phyloP scores from a whole-genome alignment of 2,113 vertebrate species.

The Danionella cerebrum region DNA sequence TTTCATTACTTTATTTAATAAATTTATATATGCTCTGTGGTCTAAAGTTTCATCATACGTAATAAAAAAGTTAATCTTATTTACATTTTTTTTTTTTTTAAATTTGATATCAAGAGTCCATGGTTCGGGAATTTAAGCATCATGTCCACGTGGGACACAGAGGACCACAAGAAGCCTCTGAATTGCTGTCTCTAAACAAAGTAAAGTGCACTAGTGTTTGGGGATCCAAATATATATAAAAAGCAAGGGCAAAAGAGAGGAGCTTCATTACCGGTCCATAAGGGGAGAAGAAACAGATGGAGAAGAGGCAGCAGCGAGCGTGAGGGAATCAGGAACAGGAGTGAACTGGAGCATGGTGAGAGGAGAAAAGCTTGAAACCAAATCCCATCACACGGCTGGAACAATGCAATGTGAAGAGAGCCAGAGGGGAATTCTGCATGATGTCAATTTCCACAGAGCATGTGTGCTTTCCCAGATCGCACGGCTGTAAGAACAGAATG shows the following conservation, averaged over 20 bases:
- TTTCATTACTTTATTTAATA: no score
- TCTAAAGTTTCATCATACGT: no score
- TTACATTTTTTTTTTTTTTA: no score
- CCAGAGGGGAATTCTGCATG: neutral
- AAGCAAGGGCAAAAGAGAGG: neutral
- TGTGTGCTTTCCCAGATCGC: neutral
- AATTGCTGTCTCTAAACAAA: no score
- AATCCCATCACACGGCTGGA: constrained; percentile 1
- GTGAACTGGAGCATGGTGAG: constrained; percentile 4
- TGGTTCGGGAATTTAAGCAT: no score
- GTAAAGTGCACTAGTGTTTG: neutral
- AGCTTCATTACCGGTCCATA: constrained; percentile 16
- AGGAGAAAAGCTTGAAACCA: constrained; percentile 5
- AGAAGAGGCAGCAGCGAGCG: constrained; percentile 3
- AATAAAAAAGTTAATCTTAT: no score
- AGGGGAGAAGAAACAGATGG: constrained; percentile 34
- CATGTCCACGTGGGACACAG: no score
- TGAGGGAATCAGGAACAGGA: constrained; percentile 6
- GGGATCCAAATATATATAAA: neutral
- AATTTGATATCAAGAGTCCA: no score
- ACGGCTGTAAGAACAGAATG: neutral
- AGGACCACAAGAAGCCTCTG: neutral
- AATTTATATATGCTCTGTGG: no score
- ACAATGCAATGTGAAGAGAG: constrained; percentile 9
- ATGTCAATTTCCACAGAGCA: neutral